Percentiles rank a stretch among this genome's conserved stretches.
phyloP scores from a whole-genome alignment of 2,797 vertebrate genomes.

The Amniataba percoides region DNA sequence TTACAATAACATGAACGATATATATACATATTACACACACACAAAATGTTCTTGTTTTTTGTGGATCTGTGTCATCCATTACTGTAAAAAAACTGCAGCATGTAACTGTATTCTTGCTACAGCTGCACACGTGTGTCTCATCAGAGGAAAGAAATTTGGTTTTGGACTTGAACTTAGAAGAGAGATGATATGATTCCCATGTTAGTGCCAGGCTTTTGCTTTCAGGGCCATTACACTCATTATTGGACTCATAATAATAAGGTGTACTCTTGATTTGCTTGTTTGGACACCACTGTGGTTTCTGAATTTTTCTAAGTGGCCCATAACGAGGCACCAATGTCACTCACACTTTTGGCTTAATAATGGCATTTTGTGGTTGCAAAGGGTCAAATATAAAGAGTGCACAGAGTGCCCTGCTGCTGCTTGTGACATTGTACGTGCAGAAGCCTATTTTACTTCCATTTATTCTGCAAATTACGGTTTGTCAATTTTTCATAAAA shows the following conservation, averaged over 20 bases:
- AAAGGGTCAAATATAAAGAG: conserved; percentile 34
- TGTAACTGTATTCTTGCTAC: not conserved
- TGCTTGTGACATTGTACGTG: not conserved
- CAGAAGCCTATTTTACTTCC: conserved; percentile 21
- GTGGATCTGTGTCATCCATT: not conserved
- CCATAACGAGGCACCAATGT: conserved; percentile 41
- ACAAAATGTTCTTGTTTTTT: not conserved
- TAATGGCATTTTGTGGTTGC: conserved; percentile 32
- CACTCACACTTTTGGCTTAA: conserved; percentile 34
- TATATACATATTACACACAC: too few relatives aligned
- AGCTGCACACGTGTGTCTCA: not conserved
- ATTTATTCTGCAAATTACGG: conserved; percentile 39
- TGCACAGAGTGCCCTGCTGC: not conserved
- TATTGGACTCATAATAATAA: conserved; percentile 36
- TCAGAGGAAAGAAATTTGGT: conserved; percentile 16
- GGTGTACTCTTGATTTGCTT: conserved; percentile 31
- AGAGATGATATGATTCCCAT: not conserved
- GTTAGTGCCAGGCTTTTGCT: conserved; percentile 22
- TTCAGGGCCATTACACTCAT: conserved; percentile 42
- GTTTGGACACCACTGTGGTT: conserved; percentile 39
- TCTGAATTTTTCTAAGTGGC: conserved; percentile 37
- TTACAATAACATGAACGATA: not conserved
- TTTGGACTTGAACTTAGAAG: not conserved
- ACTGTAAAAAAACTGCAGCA: not conserved
- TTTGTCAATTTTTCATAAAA: conserved; percentile 53